These are phyloP conservation scores for Drosophila falleni DNA, from an alignment of 2,888 invertebrate genomes.

Conservation along the genomic window DNA sequence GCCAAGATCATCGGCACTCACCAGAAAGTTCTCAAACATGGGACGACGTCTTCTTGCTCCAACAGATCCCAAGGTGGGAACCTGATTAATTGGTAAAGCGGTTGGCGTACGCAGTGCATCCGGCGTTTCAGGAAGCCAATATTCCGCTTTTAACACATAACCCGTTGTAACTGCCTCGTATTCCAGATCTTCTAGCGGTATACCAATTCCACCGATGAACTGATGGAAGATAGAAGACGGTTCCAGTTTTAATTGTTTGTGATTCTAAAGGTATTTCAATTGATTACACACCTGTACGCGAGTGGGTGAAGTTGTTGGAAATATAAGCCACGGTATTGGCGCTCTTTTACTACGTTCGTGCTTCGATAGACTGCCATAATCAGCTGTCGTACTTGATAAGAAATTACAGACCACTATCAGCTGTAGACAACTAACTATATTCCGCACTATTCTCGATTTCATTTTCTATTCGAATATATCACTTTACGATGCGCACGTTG, in stretches of 20 bases:
- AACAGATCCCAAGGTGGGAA: constrained; percentile 59
- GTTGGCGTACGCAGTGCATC: constrained; percentile 67
- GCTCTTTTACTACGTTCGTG: constrained; percentile 61
- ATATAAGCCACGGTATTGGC: constrained; percentile 75
- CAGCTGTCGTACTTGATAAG: constrained; percentile 3
- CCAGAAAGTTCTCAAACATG: constrained; percentile 74
- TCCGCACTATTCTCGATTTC: constrained; percentile 32
- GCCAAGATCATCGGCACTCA: constrained; percentile 63
- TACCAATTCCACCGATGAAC: constrained; percentile 84
- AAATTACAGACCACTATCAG: constrained; percentile 28
- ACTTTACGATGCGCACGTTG: constrained; percentile 43
- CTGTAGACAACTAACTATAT: constrained; percentile 23
- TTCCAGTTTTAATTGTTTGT: neutral
- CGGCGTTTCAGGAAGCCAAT: constrained; percentile 79
- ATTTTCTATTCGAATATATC: constrained; percentile 19
- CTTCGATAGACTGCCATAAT: constrained; percentile 59
- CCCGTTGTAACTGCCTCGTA: constrained; percentile 84
- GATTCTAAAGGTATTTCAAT: neutral
- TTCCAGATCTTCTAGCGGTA: constrained; percentile 82
- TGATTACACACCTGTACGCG: constrained; percentile 76
- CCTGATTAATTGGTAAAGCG: constrained; percentile 58
- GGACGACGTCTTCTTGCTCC: constrained; percentile 59
- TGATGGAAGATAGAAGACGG: constrained; percentile 27
- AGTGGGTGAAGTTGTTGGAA: constrained; percentile 84
- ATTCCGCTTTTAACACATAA: constrained; percentile 83